A percentile compares a stretch with the other conserved stretches of the same genome.
These are phyloP conservation scores for Ornithoptera alexandrae DNA, from an alignment of 2,888 invertebrate genomes.

Conservation along the genomic window DNA sequence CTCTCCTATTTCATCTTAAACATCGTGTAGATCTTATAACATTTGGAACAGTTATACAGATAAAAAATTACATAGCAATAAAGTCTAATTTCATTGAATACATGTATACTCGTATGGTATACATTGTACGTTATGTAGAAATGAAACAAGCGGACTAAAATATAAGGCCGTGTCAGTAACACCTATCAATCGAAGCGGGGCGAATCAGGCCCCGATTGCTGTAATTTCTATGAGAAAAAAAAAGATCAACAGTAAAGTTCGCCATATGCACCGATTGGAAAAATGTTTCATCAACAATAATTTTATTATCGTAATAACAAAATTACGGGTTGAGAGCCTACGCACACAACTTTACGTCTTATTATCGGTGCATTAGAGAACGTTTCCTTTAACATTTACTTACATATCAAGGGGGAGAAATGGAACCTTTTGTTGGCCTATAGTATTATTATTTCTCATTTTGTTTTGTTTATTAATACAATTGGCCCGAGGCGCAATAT, in stretches of 20 bases:
- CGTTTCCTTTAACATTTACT: conserved; percentile 58
- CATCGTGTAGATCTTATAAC: no score
- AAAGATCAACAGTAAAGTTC: conserved; percentile 76
- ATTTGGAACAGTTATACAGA: no score
- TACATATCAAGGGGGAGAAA: conserved; percentile 75
- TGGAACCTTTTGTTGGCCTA: conserved; percentile 80
- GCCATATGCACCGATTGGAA: conserved; percentile 76
- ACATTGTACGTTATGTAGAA: background rate
- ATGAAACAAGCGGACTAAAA: conserved; percentile 45
- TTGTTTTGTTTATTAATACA: conserved; percentile 81
- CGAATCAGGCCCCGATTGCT: conserved; percentile 68
- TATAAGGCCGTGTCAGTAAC: conserved; percentile 49
- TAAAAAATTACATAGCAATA: background rate
- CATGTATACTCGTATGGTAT: background rate
- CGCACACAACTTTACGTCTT: conserved; percentile 68
- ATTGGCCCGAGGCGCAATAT: conserved; percentile 80
- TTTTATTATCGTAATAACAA: conserved; percentile 80
- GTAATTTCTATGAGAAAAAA: conserved; percentile 70
- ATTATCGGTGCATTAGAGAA: conserved; percentile 57
- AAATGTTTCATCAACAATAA: conserved; percentile 80
- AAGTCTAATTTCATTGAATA: background rate
- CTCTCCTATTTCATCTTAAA: no score
- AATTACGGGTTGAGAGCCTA: conserved; percentile 71
- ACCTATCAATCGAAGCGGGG: conserved; percentile 70
- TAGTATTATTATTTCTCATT: conserved; percentile 81